Evolutionary conservation across 2,797 vertebrate genomes (phyloP), one percentile per base, ranked within the genome.

Genomic region (Rhodeus uyekii): DNA sequence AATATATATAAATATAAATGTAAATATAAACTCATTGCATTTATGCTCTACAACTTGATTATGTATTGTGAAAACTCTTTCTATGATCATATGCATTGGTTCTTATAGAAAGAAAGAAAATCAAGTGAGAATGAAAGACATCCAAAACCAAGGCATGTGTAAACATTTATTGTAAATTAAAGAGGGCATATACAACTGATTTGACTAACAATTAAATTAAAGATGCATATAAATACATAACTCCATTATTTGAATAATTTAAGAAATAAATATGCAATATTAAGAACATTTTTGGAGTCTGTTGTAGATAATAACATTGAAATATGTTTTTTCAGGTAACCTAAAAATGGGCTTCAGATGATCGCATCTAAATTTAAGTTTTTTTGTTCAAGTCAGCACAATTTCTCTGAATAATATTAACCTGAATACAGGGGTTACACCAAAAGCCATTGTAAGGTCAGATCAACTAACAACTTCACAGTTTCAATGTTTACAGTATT

Each of bases 221-320:
- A 74, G 63, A 83, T 48, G 36, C 18, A 88, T 89, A 91, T 89
- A 91, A 89, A 93, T 90, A 92, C 69, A 88, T 6, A 69, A 61
- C 12, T 83, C 69, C 87, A 83, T 76, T 83, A 88, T 84, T 81
- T 90, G 88, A 73, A 85, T 84, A 80, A 82, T 86, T 86, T 29
- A 93, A 94, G 94, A 93, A 95, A 95, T 94, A 81, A 93, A 94
- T 95, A 93, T 82, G 32, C 82, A 89, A 19, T 85, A 84, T 89
- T 89, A 90, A 86, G 91, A 89, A 89, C 77, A 86, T 24, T 44
- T 88, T 89, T 87, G 29, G 69, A 81, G 14, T 42, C 78, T 60
- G 53, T 55, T 14, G 10, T 22, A 76, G 36, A 84, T 86, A 87
- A 86, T 87, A 83, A 88, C 32, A 36, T 3, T 29, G 24, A 61